These are phyloP conservation scores for Acanthoscelides obtectus DNA, from an alignment of 2,888 invertebrate species.

Conservation along the genomic window DNA sequence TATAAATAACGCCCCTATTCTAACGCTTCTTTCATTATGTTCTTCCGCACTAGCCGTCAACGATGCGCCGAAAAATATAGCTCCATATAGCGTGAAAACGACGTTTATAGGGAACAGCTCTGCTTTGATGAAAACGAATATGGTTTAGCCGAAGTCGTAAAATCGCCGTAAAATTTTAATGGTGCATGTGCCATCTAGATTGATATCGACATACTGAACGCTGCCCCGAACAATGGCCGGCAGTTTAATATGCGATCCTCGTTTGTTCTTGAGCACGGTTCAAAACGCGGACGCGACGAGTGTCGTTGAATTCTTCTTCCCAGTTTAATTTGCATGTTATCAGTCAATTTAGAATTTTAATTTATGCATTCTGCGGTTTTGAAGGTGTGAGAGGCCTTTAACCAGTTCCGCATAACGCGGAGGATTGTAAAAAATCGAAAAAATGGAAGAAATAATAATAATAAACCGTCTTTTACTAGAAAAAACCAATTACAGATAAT, in stretches of 20 bases:
- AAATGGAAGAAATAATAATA: no score
- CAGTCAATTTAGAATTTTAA: neutral
- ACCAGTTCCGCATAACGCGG: no score
- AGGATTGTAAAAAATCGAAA: no score
- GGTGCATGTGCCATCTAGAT: neutral
- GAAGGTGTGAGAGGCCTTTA: neutral
- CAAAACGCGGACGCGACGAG: neutral
- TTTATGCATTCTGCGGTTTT: neutral
- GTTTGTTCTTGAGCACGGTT: neutral
- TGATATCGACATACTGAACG: neutral
- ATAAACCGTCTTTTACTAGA: no score
- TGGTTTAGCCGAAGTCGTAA: neutral
- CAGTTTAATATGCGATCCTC: neutral
- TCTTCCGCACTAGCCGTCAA: neutral
- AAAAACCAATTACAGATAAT: no score
- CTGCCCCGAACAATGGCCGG: neutral
- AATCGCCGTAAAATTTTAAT: neutral
- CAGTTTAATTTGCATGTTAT: neutral
- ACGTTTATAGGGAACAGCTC: neutral
- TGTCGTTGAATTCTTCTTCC: neutral
- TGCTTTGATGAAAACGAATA: neutral
- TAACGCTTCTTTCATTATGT: no score
- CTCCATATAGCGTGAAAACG: neutral
- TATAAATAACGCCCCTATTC: no score
- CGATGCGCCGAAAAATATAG: neutral